These are phyloP conservation scores for Siphamia tubifer DNA, from an alignment of 2,113 vertebrate genomes.

Conservation along the genomic window DNA sequence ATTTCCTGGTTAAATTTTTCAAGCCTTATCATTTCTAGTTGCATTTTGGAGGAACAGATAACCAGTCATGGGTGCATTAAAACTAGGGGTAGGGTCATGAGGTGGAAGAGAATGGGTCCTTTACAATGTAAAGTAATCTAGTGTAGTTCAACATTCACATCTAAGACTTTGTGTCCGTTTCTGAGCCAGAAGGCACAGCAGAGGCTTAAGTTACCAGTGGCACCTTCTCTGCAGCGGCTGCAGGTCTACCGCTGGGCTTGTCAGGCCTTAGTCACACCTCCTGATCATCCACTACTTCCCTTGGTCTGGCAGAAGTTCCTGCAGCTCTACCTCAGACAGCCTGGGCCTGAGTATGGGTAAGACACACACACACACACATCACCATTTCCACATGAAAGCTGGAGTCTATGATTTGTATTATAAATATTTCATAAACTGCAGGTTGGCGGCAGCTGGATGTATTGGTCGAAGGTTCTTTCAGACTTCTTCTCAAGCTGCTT, in stretches of 20 bases:
- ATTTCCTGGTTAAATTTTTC: too few species aligned
- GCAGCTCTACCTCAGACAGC: conserved; percentile 92
- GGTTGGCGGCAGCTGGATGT: conserved; percentile 89
- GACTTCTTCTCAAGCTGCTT: conserved; percentile 77
- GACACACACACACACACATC: conserved; percentile 16
- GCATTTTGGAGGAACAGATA: too few species aligned
- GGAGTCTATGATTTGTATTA: neutral
- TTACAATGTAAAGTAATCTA: too few species aligned
- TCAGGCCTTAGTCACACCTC: conserved; percentile 91
- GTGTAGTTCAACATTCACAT: too few species aligned
- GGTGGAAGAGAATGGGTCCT: too few species aligned
- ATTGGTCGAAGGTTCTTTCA: conserved; percentile 94
- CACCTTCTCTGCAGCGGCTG: conserved; percentile 91
- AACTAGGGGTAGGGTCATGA: too few species aligned
- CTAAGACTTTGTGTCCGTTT: conserved; percentile 44
- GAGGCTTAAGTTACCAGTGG: conserved; percentile 90
- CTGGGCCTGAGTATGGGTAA: conserved; percentile 95
- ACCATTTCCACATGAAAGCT: neutral
- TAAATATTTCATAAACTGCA: conserved; percentile 42
- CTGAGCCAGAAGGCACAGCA: conserved; percentile 89
- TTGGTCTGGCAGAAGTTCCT: conserved; percentile 98
- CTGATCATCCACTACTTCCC: conserved; percentile 91
- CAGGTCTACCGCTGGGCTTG: conserved; percentile 97
- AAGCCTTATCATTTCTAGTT: too few species aligned
- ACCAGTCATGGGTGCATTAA: too few species aligned